Base-by-base conservation (phyloP, 2,888 invertebrate genomes). In the Galerucella nymphaeae region DNA sequence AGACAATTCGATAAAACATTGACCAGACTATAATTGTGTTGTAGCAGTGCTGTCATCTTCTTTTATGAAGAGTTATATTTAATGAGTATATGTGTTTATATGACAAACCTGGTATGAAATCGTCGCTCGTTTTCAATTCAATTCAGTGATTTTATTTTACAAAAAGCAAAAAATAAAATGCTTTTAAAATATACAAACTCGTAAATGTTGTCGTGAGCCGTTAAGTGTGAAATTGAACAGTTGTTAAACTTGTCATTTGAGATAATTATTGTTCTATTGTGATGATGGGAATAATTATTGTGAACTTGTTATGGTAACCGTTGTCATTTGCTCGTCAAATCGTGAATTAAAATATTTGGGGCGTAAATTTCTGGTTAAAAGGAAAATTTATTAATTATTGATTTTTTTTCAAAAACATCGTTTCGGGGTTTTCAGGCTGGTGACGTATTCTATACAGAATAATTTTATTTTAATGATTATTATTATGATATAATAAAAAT, bases 221-320 rank as follows among this genome's bases (percentile, higher is more conserved):
- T 9, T 41, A 11, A 42, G 57, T 58, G 66, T 66, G 58, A 66
- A 66, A 66, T 66, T 58, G 20, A 66, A 66, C 66, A 66, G 42
- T 66, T 66, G 66, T 66, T 41, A 42, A 50, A 64, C 64, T 53
- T 55, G 66, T 55, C 66, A 55, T 38, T n/a, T 30, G 14, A 58
- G 58, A 30, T 30, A 14, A 66, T 41, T 42, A 55, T 41, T 62
- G 64, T 48, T 50, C 10, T 42, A 16, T 38, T 55, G n/a, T 41
- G 13, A 13, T 42, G 48, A 57, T 66, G 55, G 55, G 42, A 41
- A 42, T 38, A 55, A 55, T 66, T 23, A 55, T 66, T 57, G 42
- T 18, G 14, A 62, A 62, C 18, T n/a, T 58, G 23, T 20, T 20
- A 55, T 20, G 23, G 55, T 57, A 13, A 57, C 13, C 18, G 16